Evolutionary conservation across 2,888 invertebrate genomes (phyloP).

Genomic region (Pilophorus perplexus): DNA sequence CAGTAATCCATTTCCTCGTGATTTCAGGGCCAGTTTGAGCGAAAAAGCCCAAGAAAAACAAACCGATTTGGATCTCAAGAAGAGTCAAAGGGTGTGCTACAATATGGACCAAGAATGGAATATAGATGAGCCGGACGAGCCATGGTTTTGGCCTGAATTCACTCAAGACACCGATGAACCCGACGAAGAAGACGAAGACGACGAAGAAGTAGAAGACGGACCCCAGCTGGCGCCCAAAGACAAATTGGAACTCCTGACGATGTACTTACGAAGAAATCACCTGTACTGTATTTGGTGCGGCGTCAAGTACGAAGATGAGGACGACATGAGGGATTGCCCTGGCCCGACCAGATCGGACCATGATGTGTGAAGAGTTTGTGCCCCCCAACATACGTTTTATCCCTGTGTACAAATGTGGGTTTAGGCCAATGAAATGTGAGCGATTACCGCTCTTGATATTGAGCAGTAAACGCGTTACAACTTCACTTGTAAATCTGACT

Average conservation of each 20-base stretch:
- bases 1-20: too few relatives aligned
- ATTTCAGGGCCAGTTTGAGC: constrained; percentile 45
- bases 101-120: constrained; percentile 58
- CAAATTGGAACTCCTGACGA: constrained; percentile 61
- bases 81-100: constrained; percentile 59
- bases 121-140: constrained; percentile 58
- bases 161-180: constrained; percentile 45
- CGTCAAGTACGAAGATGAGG: constrained; percentile 61
- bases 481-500: too few relatives aligned
- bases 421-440: too few relatives aligned
- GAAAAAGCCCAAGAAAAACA: constrained; percentile 56
- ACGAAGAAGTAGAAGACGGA: constrained; percentile 47
- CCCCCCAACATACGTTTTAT: too few relatives aligned
- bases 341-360: constrained; percentile 65
- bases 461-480: too few relatives aligned
- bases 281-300: constrained; percentile 80
- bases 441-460: too few relatives aligned
- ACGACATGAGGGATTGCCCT: constrained; percentile 64
- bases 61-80: constrained; percentile 52
- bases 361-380: too few relatives aligned
- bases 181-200: constrained; percentile 45
- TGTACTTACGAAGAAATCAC: constrained; percentile 67
- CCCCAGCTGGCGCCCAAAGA: constrained; percentile 53
- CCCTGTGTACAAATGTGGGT: too few relatives aligned
- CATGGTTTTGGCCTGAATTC: constrained; percentile 59